Percentiles rank a stretch among this genome's conserved stretches.
Evolutionary conservation across 2,888 invertebrate species (phyloP).

Genomic region (Shargacucullia verbasci): DNA sequence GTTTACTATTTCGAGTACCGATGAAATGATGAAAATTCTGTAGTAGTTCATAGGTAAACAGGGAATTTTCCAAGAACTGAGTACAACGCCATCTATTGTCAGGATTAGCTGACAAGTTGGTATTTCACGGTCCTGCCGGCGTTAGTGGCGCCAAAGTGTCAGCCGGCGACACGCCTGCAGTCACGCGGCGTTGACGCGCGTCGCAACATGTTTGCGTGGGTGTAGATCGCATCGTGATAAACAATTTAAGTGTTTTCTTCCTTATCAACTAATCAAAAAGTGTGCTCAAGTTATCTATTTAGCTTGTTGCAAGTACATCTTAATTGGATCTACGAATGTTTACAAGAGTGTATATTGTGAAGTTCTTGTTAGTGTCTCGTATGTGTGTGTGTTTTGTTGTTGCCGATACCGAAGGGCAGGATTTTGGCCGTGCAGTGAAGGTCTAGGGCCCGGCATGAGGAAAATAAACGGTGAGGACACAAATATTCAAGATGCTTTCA

Average conservation of each 20-base stretch:
- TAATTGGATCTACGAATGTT: slow-evolving; percentile 61
- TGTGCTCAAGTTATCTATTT: slow-evolving; percentile 62
- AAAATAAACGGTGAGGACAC: slow-evolving; percentile 85
- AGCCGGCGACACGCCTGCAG: slow-evolving; percentile 85
- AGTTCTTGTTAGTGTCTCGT: slow-evolving; percentile 76
- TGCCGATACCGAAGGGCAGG: slow-evolving; percentile 76
- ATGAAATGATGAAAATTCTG: slow-evolving; percentile 39
- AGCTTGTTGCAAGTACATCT: slow-evolving; percentile 59
- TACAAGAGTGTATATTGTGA: slow-evolving; percentile 70
- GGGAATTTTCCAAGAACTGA: slow-evolving; percentile 31
- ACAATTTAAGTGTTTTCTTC: slow-evolving; percentile 80
- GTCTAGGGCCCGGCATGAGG: slow-evolving; percentile 84
- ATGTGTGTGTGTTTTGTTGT: slow-evolving; percentile 85
- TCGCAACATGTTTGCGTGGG: slow-evolving; percentile 84
- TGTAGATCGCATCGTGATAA: slow-evolving; percentile 84
- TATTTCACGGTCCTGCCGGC: slow-evolving; percentile 67
- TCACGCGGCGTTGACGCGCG: slow-evolving; percentile 88
- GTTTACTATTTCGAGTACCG: slow-evolving; percentile 48
- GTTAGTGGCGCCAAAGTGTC: slow-evolving; percentile 80
- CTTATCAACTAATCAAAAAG: slow-evolving; percentile 76
- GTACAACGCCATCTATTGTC: slow-evolving; percentile 74
- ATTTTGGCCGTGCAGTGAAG: slow-evolving; percentile 84
- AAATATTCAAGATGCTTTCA: slow-evolving; percentile 48
- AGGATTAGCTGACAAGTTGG: slow-evolving; percentile 24
- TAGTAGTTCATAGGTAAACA: slow-evolving; percentile 47